These are phyloP conservation scores for Dynastes maya DNA, from an alignment of 2,888 invertebrate species.

Conservation along the genomic window DNA sequence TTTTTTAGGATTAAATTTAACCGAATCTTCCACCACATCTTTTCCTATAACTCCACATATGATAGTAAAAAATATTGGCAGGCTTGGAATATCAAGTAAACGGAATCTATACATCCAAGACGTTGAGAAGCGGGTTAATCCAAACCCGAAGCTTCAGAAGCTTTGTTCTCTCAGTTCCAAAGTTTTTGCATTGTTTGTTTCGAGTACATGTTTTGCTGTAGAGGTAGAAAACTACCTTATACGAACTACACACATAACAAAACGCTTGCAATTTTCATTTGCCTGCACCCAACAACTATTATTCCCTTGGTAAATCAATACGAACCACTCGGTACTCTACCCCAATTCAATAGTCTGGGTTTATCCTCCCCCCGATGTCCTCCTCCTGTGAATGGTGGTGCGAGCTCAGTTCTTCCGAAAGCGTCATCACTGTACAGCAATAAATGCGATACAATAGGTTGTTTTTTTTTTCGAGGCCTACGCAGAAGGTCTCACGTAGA, in stretches of 20 bases:
- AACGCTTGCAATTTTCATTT: conserved; percentile 34
- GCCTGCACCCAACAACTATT: conserved; percentile 23
- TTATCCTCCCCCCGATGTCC: conserved; percentile 24
- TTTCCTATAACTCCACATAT: too few relatives aligned
- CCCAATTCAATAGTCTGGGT: conserved; percentile 49
- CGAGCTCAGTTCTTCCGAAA: conserved; percentile 10
- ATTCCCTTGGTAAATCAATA: conserved; percentile 48
- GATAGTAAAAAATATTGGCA: too few relatives aligned
- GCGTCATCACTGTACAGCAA: conserved; percentile 29
- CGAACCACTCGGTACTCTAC: conserved; percentile 21
- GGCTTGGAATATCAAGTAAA: too few relatives aligned
- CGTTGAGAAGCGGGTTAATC: too few relatives aligned
- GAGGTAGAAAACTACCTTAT: background rate
- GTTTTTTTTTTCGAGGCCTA: conserved; percentile 23
- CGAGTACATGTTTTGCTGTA: too few relatives aligned
- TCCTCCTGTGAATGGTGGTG: conserved; percentile 8
- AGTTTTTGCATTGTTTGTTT: too few relatives aligned
- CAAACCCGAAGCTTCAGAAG: too few relatives aligned
- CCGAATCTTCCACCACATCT: too few relatives aligned
- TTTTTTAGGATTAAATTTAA: too few relatives aligned
- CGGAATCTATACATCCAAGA: too few relatives aligned
- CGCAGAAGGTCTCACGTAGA: conserved; percentile 27
- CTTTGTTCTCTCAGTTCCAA: too few relatives aligned
- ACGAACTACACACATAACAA: conserved; percentile 6
- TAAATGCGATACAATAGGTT: conserved; percentile 41